Conservation (phyloP, 1,140 invertebrate species). For the Musca vetustissima region DNA sequence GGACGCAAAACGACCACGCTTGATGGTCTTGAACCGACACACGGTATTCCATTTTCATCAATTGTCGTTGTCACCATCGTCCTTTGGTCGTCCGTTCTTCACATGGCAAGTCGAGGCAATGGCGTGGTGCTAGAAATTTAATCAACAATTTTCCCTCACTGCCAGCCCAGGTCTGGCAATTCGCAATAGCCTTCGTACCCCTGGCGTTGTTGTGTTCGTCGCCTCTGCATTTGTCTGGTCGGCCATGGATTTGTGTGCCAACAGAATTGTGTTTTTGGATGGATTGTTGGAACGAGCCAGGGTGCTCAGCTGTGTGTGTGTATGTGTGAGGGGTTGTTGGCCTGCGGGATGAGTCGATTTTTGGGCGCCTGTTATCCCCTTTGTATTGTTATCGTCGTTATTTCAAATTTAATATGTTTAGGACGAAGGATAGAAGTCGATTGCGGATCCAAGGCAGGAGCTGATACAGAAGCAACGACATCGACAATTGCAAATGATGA, state of each 20-base stretch:
- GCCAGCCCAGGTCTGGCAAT: too few relatives aligned
- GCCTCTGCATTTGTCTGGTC: background rate
- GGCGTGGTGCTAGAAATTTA: conserved; percentile 19
- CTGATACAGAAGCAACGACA: background rate
- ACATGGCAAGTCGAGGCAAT: background rate
- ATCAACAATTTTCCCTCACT: conserved; percentile 12
- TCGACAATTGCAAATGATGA: background rate
- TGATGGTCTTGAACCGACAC: too few relatives aligned
- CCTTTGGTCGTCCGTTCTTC: too few relatives aligned
- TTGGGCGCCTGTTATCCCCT: conserved; percentile 19
- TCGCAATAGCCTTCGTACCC: background rate
- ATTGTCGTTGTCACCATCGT: conserved; percentile 1
- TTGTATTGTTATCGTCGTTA: conserved; percentile 20
- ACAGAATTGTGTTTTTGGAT: conserved; percentile 1
- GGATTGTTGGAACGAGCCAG: background rate
- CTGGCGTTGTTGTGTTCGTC: background rate
- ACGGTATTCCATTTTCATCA: conserved; percentile 19
- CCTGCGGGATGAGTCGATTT: background rate
- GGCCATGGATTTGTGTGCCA: background rate
- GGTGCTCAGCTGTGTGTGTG: background rate
- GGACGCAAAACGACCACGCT: too few relatives aligned
- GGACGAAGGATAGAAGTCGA: background rate
- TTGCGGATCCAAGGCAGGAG: background rate
- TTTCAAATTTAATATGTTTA: conserved; percentile 7
- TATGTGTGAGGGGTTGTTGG: background rate